Conservation (phyloP, 2,797 vertebrate genomes). For the Benthosema pterotum region DNA sequence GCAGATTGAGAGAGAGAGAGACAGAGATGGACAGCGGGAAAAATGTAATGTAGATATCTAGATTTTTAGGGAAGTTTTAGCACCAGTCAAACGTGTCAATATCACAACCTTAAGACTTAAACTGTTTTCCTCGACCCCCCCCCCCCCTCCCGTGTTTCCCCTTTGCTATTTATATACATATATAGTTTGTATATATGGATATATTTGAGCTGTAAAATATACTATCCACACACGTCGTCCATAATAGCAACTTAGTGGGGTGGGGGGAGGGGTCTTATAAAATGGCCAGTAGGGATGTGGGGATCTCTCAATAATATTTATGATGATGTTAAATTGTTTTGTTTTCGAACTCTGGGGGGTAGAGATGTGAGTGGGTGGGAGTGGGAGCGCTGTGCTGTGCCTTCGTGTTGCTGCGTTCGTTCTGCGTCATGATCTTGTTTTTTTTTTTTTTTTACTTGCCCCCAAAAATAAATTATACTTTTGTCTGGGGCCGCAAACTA, state of each 20-base stretch:
- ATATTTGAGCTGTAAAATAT: not conserved
- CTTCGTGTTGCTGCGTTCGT: no score
- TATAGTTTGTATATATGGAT: not conserved
- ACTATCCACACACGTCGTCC: not conserved
- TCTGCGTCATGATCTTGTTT: no score
- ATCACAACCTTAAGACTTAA: no score
- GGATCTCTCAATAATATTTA: not conserved
- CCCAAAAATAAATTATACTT: no score
- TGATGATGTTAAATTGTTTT: not conserved
- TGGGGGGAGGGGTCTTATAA: not conserved
- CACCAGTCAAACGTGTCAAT: conserved; percentile 13
- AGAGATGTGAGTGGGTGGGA: no score
- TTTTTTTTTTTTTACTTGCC: no score
- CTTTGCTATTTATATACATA: not conserved
- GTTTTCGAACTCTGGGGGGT: no score
- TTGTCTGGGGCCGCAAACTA: no score
- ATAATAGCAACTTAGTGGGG: not conserved
- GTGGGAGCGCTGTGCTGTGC: no score
- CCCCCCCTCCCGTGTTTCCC: no score
- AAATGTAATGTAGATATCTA: conserved; percentile 42
- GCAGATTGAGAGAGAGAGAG: not conserved
- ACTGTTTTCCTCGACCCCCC: no score
- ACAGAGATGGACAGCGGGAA: conserved; percentile 4
- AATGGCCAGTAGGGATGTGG: conserved; percentile 47
- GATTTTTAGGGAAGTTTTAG: conserved; percentile 53